Percentiles rank a stretch among this genome's conserved stretches.
These are phyloP conservation scores for Phyllostomus discolor DNA, from an alignment of 2,113 vertebrate genomes.

Conservation along the genomic window DNA sequence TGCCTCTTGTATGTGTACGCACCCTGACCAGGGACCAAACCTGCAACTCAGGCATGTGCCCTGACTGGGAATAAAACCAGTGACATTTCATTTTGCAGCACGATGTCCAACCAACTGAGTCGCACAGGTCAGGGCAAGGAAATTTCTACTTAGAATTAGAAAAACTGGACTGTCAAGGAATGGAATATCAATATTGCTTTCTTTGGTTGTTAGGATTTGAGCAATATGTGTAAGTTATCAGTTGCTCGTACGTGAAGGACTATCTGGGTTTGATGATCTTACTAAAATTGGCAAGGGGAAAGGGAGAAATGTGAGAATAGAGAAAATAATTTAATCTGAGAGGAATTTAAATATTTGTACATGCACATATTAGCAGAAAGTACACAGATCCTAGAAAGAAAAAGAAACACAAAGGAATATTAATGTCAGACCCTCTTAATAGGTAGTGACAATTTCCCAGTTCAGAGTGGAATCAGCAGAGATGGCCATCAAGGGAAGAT, in stretches of 20 bases:
- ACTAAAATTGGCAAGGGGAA: conserved; percentile 9
- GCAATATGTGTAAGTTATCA: neutral
- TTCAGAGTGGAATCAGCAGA: neutral
- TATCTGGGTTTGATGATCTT: neutral
- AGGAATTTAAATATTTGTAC: conserved; percentile 42
- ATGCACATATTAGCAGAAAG: neutral
- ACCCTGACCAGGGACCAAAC: no score
- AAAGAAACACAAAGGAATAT: neutral
- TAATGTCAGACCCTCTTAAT: neutral
- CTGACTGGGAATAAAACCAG: no score
- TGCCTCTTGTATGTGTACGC: no score
- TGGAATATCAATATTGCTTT: neutral
- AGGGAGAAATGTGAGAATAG: neutral
- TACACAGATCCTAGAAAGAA: neutral
- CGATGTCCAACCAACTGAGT: no score
- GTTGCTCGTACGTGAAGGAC: neutral
- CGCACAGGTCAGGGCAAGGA: no score
- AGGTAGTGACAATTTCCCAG: neutral
- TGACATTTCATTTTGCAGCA: no score
- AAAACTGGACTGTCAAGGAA: neutral
- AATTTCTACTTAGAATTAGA: neutral
- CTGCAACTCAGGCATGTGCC: no score
- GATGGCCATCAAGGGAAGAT: neutral
- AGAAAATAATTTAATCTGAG: conserved; percentile 31
- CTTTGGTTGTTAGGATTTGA: neutral